Evolutionary conservation across 2,888 invertebrate species (phyloP), one percentile per base, ranked within the genome.

Genomic region (Syrphus vitripennis): DNA sequence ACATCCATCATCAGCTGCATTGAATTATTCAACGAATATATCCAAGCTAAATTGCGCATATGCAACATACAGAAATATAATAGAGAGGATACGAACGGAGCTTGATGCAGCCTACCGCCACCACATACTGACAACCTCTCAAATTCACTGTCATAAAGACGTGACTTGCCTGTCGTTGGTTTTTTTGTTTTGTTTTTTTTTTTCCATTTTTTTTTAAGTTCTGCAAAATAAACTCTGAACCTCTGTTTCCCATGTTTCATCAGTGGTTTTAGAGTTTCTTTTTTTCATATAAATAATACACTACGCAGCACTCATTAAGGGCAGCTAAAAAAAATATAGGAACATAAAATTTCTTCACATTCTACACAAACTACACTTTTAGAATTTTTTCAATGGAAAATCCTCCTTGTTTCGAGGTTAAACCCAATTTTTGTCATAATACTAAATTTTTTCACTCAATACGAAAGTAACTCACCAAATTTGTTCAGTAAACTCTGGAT

Each of bases 11-110:
- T 74, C 53, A 75, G 53, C 19, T 53, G 53, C 53, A 53, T 37
- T 75, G 84, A 81, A 84, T 84, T 72, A 84, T 84, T 84, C 81
- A 84, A 77, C 84, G 31, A 26, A 55, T n/a, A n/a, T n/a, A n/a
- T 65, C 70, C 31, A 37, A 40, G 40, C 61, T n/a, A 4, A 42
- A 59, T 31, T 50, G 42, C 14, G 26, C 59, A 45, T 53, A 74
- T 67, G 59, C 34, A 48, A 59, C 37, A 21, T n/a, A n/a, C 21
- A 21, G n/a, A 37, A 37, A 45, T n/a, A 42, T 21, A 26, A 7
- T 12, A 57, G 34, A 42, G 45, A 40, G 42, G 55, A 59, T 34
- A 59, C n/a, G n/a, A n/a, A n/a, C n/a, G n/a, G 26, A 29, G 19
- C 19, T 45, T 65, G 59, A 26, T 50, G 34, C 21, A 29, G 34